Percentiles rank a stretch among this genome's conserved stretches.
phyloP scores from a whole-genome alignment of 2,113 vertebrate species.

The Apistogramma diplotaenia region DNA sequence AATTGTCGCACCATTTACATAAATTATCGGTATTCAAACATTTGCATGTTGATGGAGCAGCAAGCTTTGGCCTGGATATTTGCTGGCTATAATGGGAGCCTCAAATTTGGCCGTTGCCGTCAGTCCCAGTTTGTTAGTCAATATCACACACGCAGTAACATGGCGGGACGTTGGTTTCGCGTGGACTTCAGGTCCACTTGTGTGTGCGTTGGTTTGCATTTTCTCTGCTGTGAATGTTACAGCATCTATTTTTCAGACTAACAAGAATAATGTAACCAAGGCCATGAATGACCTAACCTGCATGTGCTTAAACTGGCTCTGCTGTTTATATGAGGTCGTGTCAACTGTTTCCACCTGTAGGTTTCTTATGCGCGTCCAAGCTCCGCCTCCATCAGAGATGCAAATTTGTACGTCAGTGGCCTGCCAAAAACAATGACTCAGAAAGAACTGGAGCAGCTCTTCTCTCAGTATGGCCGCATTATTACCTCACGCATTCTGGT shows the following conservation, averaged over 20 bases:
- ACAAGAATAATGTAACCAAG: not conserved
- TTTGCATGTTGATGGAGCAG: too few relatives aligned
- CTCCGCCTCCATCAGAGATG: slow-evolving; percentile 98
- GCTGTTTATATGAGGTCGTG: not conserved
- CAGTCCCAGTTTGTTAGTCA: too few relatives aligned
- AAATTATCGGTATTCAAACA: too few relatives aligned
- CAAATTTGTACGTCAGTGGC: slow-evolving; percentile 97
- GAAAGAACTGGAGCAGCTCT: slow-evolving; percentile 96
- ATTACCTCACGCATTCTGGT: slow-evolving; percentile 98
- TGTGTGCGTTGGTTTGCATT: not conserved
- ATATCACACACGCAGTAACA: not conserved
- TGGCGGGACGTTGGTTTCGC: not conserved
- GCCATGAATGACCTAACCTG: not conserved
- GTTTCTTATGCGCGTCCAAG: slow-evolving; percentile 97
- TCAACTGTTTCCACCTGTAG: slow-evolving; percentile 44
- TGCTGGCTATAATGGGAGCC: not conserved
- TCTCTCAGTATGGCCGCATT: slow-evolving; percentile 97
- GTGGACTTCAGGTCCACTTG: not conserved
- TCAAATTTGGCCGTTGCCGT: not conserved
- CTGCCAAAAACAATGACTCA: slow-evolving; percentile 98
- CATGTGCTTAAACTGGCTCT: not conserved
- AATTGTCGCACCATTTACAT: too few relatives aligned
- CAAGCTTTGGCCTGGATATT: too few relatives aligned
- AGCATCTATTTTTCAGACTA: not conserved
- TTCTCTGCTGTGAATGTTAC: not conserved